Conservation (phyloP, 1,140 invertebrate species). For the Drosophila sucinea region DNA sequence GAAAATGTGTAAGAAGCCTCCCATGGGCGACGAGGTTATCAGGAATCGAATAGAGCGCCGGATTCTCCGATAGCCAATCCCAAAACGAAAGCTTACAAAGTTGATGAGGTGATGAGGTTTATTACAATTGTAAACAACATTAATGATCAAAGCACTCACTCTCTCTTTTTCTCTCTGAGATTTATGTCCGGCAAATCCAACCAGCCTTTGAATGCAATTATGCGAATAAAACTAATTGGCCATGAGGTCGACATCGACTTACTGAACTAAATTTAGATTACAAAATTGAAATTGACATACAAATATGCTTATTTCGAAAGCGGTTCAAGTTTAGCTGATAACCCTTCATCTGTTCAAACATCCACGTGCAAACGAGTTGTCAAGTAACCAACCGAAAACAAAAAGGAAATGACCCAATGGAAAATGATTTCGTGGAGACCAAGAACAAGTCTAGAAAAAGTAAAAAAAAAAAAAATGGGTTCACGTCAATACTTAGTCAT, state of each 20-base stretch:
- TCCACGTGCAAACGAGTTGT: constrained; percentile 30
- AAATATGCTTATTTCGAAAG: neutral
- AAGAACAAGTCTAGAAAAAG: neutral
- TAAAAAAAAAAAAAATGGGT: no score
- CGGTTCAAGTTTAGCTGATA: constrained; percentile 50
- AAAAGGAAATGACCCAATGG: constrained; percentile 48
- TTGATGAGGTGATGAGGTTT: constrained; percentile 43
- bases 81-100: neutral
- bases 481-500: no score
- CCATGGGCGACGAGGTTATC: neutral
- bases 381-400: neutral
- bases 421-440: constrained; percentile 7
- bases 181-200: neutral
- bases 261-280: constrained; percentile 41
- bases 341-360: constrained; percentile 22
- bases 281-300: neutral
- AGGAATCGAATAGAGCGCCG: neutral
- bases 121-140: constrained; percentile 50
- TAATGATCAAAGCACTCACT: constrained; percentile 32
- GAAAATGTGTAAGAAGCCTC: constrained; percentile 9
- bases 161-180: neutral
- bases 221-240: constrained; percentile 1
- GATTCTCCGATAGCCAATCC: neutral
- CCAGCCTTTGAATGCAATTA: constrained; percentile 6
- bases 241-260: neutral